phyloP scores from a whole-genome alignment of 2,888 invertebrate species.

The Nasonia oneida region DNA sequence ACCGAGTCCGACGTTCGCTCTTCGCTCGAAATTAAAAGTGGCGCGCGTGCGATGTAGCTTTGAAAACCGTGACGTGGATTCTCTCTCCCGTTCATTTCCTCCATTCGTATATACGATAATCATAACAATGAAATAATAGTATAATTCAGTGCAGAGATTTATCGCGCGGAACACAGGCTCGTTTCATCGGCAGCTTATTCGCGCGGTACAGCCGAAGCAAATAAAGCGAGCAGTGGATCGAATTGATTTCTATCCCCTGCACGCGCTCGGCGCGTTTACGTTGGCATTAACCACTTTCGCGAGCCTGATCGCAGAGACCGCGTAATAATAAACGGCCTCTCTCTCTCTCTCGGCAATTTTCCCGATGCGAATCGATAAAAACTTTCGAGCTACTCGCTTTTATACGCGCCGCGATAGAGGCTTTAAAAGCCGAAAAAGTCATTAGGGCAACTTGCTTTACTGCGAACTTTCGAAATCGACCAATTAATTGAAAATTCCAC shows the following conservation, averaged over 20 bases:
- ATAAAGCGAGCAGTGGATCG: background rate
- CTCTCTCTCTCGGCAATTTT: background rate
- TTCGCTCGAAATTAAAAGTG: too few species aligned
- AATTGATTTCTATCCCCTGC: background rate
- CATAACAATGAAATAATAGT: too few species aligned
- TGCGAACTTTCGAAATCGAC: background rate
- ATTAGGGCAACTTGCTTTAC: background rate
- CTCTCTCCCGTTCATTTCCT: background rate
- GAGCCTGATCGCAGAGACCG: background rate
- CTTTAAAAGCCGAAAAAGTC: background rate
- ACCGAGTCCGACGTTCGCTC: too few species aligned
- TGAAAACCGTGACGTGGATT: background rate
- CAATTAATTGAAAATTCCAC: conserved; percentile 8
- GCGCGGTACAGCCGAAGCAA: too few species aligned
- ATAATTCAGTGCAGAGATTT: too few species aligned
- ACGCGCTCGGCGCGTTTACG: background rate
- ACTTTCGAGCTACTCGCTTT: background rate
- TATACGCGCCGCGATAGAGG: background rate
- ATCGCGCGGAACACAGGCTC: background rate
- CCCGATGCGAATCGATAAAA: background rate
- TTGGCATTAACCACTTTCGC: background rate
- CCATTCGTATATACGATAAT: too few species aligned
- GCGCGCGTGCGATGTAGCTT: background rate
- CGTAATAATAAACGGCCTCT: background rate
- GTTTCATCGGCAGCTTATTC: background rate